Evolutionary conservation across 2,888 invertebrate genomes (phyloP).

Genomic region (Rhynchonema sp.): DNA sequence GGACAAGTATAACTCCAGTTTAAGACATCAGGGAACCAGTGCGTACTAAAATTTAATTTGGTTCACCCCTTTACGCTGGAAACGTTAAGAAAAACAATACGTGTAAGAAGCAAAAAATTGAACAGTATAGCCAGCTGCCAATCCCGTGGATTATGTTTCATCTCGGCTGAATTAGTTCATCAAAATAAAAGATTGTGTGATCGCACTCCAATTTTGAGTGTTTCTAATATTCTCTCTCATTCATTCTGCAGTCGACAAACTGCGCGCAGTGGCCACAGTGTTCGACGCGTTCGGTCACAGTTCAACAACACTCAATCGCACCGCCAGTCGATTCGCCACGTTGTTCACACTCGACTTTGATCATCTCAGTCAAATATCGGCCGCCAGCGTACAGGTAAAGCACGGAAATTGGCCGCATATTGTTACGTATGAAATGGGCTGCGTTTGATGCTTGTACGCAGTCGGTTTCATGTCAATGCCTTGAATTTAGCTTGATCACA

Average conservation of each 20-base stretch:
- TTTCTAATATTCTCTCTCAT: neutral
- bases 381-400: conserved; percentile 20
- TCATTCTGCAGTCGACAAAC: conserved; percentile 56
- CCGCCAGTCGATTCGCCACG: conserved; percentile 73
- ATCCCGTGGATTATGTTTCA: no score
- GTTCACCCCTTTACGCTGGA: no score
- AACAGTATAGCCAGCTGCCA: conserved; percentile 25
- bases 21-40: no score
- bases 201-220: neutral
- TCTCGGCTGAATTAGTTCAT: no score
- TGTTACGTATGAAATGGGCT: no score
- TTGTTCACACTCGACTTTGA: conserved; percentile 85
- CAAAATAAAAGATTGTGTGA: neutral
- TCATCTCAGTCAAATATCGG: conserved; percentile 49
- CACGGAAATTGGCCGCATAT: neutral
- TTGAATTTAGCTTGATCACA: no score
- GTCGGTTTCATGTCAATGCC: no score
- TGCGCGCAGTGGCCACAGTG: conserved; percentile 59
- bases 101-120: no score
- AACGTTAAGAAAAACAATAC: no score
- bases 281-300: conserved; percentile 75
- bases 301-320: conserved; percentile 60
- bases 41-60: no score
- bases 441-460: no score
- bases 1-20: no score